phyloP scores from a whole-genome alignment of 2,797 vertebrate species.

The Premnoplex brunnescens region DNA sequence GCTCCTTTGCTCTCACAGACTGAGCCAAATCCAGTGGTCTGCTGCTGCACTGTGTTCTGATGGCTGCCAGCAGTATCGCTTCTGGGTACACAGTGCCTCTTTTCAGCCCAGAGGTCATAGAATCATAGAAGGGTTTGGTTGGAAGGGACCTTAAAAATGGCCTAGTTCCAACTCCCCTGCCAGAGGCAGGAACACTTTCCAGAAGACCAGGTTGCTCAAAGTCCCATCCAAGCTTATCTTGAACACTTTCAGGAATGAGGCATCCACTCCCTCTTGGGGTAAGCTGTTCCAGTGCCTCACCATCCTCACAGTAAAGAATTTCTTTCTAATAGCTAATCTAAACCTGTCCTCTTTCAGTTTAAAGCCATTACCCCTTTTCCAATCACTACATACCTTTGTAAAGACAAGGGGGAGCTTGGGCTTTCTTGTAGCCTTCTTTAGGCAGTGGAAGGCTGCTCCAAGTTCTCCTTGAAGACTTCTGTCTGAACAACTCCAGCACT shows the following conservation, averaged over 20 bases:
- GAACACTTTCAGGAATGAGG: background rate
- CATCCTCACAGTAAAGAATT: background rate
- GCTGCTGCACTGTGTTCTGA: background rate
- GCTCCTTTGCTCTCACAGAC: background rate
- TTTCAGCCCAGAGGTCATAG: background rate
- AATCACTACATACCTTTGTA: too few relatives aligned
- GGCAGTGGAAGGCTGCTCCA: background rate
- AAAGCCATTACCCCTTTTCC: background rate
- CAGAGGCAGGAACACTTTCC: background rate
- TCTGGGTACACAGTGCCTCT: background rate
- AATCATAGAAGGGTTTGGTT: background rate
- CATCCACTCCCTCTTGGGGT: too few relatives aligned
- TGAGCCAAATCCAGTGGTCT: background rate
- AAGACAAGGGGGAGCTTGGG: background rate
- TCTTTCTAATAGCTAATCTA: background rate
- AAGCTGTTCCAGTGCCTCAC: background rate
- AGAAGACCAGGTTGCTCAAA: background rate
- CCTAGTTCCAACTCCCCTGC: background rate
- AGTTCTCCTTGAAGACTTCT: background rate
- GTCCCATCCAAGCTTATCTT: accelerated
- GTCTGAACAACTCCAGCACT: background rate
- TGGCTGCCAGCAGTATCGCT: background rate
- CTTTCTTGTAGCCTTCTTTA: background rate
- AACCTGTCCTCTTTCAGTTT: background rate
- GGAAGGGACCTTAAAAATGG: background rate